Evolutionary conservation across 2,888 invertebrate genomes (phyloP).

Genomic region (Thecocarcelia acutangulata): DNA sequence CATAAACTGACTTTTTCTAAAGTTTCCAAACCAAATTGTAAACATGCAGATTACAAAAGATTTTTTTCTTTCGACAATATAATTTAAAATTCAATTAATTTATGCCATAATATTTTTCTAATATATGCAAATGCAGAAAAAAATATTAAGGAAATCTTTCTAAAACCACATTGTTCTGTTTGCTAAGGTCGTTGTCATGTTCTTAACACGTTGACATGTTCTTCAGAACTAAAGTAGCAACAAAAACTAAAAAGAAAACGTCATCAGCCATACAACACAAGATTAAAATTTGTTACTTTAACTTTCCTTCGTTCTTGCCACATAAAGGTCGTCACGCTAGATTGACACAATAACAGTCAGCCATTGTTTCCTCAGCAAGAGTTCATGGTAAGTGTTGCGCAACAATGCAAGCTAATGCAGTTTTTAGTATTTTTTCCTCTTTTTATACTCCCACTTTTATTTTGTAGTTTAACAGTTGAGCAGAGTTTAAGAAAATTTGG

Average conservation of each 20-base stretch:
- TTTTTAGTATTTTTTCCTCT: background rate
- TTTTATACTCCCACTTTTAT: background rate
- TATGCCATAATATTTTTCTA: background rate
- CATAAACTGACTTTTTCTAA: no score
- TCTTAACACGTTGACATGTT: conserved; percentile 51
- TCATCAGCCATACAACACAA: conserved; percentile 27
- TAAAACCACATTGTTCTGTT: conserved; percentile 13
- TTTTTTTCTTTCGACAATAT: no score
- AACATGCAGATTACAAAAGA: no score
- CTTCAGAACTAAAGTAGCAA: background rate
- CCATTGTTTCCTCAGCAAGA: conserved; percentile 24
- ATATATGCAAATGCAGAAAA: background rate
- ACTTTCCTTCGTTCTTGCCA: conserved; percentile 21
- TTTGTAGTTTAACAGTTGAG: background rate
- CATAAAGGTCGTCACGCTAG: conserved; percentile 52
- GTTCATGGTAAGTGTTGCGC: background rate
- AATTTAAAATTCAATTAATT: background rate
- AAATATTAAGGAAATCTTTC: background rate
- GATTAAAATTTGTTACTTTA: conserved; percentile 35
- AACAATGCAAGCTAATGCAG: conserved; percentile 41
- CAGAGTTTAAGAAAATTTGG: background rate
- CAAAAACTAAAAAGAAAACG: background rate
- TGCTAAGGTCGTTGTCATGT: conserved; percentile 59
- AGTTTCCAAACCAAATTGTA: no score
- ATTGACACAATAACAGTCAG: conserved; percentile 41